Evolutionary conservation across 2,888 invertebrate genomes (phyloP).

Genomic region (Encarsia formosa): DNA sequence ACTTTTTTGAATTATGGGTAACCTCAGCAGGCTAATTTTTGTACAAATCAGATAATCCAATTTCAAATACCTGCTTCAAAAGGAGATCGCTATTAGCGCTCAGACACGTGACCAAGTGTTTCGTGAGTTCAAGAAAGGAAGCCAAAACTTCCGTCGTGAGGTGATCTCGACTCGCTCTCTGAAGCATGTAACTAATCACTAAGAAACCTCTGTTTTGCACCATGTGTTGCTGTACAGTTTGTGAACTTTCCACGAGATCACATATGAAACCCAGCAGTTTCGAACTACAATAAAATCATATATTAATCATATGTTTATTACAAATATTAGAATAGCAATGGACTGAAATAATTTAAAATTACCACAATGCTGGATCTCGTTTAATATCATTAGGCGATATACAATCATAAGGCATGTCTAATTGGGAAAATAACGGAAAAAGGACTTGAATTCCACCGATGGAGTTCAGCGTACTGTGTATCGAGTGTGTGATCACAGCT

Average conservation of each 20-base stretch:
- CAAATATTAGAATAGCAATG: constrained; percentile 10
- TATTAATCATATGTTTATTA: no score
- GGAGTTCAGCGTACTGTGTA: constrained; percentile 97
- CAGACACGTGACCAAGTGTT: constrained; percentile 88
- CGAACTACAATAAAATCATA: constrained; percentile 76
- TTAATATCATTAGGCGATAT: constrained; percentile 73
- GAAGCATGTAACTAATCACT: constrained; percentile 95
- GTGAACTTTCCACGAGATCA: constrained; percentile 93
- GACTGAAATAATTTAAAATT: constrained; percentile 38
- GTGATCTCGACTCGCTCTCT: constrained; percentile 88
- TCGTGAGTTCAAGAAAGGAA: constrained; percentile 85
- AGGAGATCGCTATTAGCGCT: constrained; percentile 89
- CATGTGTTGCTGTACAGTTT: constrained; percentile 98
- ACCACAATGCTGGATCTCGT: constrained; percentile 86
- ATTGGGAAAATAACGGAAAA: constrained; percentile 95
- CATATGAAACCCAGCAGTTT: constrained; percentile 96
- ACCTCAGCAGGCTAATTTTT: no score
- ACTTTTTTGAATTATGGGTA: neutral
- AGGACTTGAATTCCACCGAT: constrained; percentile 98
- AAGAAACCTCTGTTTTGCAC: constrained; percentile 97
- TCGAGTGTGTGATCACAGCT: constrained; percentile 98
- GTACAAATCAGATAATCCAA: no score
- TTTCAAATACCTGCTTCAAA: constrained; percentile 78
- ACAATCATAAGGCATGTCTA: constrained; percentile 88
- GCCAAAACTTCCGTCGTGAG: constrained; percentile 90